A percentile compares a stretch with the other conserved stretches of the same genome.
Evolutionary conservation across 2,113 vertebrate species (phyloP).

Genomic region (Apteryx owenii): DNA sequence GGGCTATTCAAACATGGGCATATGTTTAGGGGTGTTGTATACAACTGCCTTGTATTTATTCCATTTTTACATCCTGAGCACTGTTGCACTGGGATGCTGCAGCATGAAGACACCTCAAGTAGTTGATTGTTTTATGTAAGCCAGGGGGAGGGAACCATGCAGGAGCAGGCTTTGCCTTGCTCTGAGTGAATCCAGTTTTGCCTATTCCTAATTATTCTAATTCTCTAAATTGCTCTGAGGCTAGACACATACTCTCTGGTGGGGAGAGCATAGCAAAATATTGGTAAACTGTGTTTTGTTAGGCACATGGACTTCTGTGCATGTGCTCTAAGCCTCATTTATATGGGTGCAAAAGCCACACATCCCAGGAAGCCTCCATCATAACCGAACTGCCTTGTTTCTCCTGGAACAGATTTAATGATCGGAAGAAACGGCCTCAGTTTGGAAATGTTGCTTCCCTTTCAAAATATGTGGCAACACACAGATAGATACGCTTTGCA

Average conservation of each 20-base stretch:
- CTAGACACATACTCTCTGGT: background rate
- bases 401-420: background rate
- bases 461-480: background rate
- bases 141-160: background rate
- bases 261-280: background rate
- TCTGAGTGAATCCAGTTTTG: background rate
- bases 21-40: background rate
- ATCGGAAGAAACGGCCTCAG: background rate
- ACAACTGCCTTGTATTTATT: background rate
- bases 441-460: background rate
- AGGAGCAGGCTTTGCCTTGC: background rate
- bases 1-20: background rate
- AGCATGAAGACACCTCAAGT: background rate
- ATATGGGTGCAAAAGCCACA: background rate
- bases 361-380: accelerated
- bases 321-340: background rate
- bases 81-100: background rate
- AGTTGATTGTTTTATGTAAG: background rate
- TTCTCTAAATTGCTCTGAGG: background rate
- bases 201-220: background rate
- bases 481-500: background rate
- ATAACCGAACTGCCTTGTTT: background rate
- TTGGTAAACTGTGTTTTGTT: background rate
- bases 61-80: background rate
- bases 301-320: background rate